Evolutionary conservation across 2,113 vertebrate genomes (phyloP).

Genomic region (Istiophorus platypterus): DNA sequence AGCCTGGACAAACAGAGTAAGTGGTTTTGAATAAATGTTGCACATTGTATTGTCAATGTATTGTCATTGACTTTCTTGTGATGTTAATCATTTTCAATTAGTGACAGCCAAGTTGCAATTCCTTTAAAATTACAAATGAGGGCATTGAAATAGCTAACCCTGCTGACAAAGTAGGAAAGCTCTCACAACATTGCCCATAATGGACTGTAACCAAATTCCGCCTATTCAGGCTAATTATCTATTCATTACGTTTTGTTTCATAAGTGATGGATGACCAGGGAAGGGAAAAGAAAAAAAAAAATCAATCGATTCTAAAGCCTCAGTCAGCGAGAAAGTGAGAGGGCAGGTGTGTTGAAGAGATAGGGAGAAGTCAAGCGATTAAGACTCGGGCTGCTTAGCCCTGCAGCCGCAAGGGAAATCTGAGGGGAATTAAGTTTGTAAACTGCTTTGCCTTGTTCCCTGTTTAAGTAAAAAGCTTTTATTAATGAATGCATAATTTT

Average conservation of each 20-base stretch:
- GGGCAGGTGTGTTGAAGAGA: constrained; percentile 79
- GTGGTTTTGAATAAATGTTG: constrained; percentile 37
- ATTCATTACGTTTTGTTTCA: constrained; percentile 80
- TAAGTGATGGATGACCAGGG: constrained; percentile 68
- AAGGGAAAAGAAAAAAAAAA: constrained; percentile 20
- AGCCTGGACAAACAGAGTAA: not conserved
- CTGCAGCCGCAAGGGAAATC: constrained; percentile 81
- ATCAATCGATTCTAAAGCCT: constrained; percentile 58
- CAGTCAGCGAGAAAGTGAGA: constrained; percentile 77
- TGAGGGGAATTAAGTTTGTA: constrained; percentile 82
- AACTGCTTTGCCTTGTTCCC: constrained; percentile 77
- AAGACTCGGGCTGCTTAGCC: constrained; percentile 79
- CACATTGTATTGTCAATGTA: no score
- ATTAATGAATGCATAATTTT: constrained; percentile 77
- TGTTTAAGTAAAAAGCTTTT: constrained; percentile 72
- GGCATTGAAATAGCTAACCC: constrained; percentile 60
- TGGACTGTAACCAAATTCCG: constrained; percentile 71
- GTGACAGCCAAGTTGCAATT: constrained; percentile 59
- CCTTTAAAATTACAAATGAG: constrained; percentile 64
- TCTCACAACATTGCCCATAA: constrained; percentile 57
- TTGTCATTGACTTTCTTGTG: constrained; percentile 39
- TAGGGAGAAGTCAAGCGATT: constrained; percentile 81
- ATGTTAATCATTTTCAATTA: constrained; percentile 69
- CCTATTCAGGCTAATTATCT: constrained; percentile 79
- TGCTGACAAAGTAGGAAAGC: constrained; percentile 73